Evolutionary conservation across 2,888 invertebrate genomes (phyloP).

Genomic region (Icerya purchasi): DNA sequence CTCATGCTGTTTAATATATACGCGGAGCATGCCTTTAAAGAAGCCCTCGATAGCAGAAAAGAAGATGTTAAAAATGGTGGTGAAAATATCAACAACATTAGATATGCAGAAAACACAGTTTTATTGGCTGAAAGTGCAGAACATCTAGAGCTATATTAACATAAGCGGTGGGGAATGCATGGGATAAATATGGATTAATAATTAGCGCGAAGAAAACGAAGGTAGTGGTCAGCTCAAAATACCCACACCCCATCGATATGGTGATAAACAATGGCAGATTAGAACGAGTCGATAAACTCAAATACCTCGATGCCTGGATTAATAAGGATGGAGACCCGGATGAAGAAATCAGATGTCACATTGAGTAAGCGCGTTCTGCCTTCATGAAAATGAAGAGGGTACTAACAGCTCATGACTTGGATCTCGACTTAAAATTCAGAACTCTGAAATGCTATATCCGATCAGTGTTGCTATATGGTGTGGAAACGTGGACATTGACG

Average conservation of each 20-base stretch:
- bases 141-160: not conserved
- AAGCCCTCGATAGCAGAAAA: not conserved
- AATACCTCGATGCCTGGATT: not conserved
- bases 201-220: not conserved
- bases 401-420: no score
- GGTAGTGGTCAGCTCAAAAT: not conserved
- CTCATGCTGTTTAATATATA: no score
- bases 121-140: not conserved
- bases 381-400: not conserved
- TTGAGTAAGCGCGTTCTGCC: not conserved
- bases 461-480: not conserved
- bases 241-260: not conserved
- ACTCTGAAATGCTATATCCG: not conserved
- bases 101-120: not conserved
- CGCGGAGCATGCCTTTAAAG: not conserved
- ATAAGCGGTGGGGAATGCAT: not conserved
- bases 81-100: not conserved
- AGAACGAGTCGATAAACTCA: not conserved
- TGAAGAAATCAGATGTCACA: not conserved
- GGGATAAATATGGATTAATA: not conserved
- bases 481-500: not conserved
- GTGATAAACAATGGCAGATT: not conserved
- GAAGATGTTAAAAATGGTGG: not conserved
- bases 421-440: not conserved
- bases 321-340: not conserved